Conservation (phyloP, 2,888 invertebrate species). For the Cheilosia grossa region DNA sequence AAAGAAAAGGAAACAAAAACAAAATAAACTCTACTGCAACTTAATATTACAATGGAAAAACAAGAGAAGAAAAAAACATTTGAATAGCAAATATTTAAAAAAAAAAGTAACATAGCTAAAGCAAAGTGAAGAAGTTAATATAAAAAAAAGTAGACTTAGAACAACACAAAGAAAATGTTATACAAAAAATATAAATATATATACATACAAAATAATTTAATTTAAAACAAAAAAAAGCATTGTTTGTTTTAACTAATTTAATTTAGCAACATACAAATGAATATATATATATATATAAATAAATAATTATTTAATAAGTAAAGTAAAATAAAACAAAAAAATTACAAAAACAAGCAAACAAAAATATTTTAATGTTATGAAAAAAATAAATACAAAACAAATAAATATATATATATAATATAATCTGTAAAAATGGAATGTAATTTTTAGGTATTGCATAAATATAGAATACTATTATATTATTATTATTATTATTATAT, state of each 20-base stretch:
- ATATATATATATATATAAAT: constrained; percentile 66
- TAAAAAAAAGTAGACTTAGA: constrained; percentile 60
- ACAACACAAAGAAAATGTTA: constrained; percentile 83
- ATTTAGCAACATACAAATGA: constrained; percentile 71
- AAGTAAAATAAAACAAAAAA: constrained; percentile 77
- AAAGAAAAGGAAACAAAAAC: constrained; percentile 28
- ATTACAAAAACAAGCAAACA: constrained; percentile 59
- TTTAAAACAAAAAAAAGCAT: constrained; percentile 41
- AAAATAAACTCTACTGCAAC: constrained; percentile 36
- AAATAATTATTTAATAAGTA: constrained; percentile 53
- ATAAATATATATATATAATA: constrained; percentile 64
- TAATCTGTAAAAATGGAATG: constrained; percentile 75
- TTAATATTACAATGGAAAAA: constrained; percentile 46
- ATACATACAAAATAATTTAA: constrained; percentile 72
- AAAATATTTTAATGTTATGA: constrained; percentile 74
- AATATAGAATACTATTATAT: constrained; percentile 70
- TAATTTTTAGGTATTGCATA: constrained; percentile 75
- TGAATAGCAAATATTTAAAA: constrained; percentile 60
- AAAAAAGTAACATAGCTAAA: constrained; percentile 63
- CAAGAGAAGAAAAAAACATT: constrained; percentile 50
- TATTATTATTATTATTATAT: constrained; percentile 63
- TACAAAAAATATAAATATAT: constrained; percentile 77
- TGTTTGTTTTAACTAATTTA: constrained; percentile 68
- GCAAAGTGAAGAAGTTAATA: constrained; percentile 57
- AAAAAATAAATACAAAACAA: constrained; percentile 56